Base-by-base conservation (phyloP, 2,113 vertebrate genomes). In the Gymnogyps californianus region DNA sequence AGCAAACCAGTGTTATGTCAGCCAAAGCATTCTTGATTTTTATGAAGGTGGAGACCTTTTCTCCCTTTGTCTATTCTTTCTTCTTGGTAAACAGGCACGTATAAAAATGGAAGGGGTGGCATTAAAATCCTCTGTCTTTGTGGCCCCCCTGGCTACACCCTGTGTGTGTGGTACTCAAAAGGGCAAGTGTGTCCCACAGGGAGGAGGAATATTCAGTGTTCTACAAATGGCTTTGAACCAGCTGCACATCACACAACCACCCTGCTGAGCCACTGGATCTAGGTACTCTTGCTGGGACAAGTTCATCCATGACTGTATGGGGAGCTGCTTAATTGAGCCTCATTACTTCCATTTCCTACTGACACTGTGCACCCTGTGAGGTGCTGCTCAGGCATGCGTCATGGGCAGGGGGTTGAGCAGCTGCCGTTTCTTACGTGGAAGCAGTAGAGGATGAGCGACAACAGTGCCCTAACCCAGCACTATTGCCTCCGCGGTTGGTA, bases 291-390 rank as follows among this genome's bases (percentile, higher is more conserved):
- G 89, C 96, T 96, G 95, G 96, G 97, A 95, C 95, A 91, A 76
- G 82, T 74, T 93, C 93, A 96, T 95, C 87, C 82, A 49, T 0
- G 5, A 21, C 94, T 86, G 49, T 96, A 94, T 95, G 75, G 66
- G 91, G 84, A 97, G 82, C 95, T 93, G 91, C 94, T 97, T 97
- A 96, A 96, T 96, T 97, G 94, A 91, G 87, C 71, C 93, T 97
- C 97, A 95, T 95, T 97, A 96, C 95, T 94, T 96, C 62, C 46
- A 83, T 94, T 95, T 96, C 96, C 97, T 90, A 96, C 95, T 46
- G 84, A 55, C 91, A 91, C 58, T 17, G 84, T 17, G 87, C 93
- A 13, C 94, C 84, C 95, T 22, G 46, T 28, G 93, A 94, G 93
- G 77, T 46, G 49, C 93, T 46, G 94, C 95, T 61, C 81, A 61